phyloP scores from a whole-genome alignment of 2,888 invertebrate genomes.

The Asteroscopus sphinx region DNA sequence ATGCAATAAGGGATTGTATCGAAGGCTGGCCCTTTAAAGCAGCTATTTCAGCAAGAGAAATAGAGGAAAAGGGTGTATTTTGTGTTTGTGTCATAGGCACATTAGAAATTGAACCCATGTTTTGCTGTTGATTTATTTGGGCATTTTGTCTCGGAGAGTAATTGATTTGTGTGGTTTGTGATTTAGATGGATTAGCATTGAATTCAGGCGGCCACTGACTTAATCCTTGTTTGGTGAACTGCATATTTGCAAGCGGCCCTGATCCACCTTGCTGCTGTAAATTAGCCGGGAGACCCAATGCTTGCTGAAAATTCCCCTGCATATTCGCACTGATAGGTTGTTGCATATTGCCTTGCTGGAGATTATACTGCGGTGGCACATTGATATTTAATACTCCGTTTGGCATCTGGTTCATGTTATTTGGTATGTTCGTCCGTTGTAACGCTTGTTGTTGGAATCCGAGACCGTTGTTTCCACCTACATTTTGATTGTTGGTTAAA shows the following conservation, averaged over 20 bases:
- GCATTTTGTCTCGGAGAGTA: slow-evolving; percentile 25
- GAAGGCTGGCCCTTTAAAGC: slow-evolving; percentile 47
- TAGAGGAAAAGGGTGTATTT: slow-evolving; percentile 27
- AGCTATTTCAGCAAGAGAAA: slow-evolving; percentile 47
- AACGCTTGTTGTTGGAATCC: slow-evolving; percentile 47
- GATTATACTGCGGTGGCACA: slow-evolving; percentile 40
- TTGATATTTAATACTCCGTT: slow-evolving; percentile 51
- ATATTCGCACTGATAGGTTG: slow-evolving; percentile 50
- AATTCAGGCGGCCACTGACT: slow-evolving; percentile 28
- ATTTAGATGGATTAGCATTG: slow-evolving; percentile 20
- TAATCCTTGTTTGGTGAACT: slow-evolving; percentile 43
- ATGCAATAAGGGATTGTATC: slow-evolving; percentile 44
- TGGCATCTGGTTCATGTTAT: slow-evolving; percentile 52
- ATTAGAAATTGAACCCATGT: slow-evolving; percentile 22
- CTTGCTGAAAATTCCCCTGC: slow-evolving; percentile 56
- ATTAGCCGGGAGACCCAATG: slow-evolving; percentile 54
- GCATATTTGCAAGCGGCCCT: slow-evolving; percentile 36
- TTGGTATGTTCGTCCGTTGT: slow-evolving; percentile 35
- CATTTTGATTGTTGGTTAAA: slow-evolving; percentile 57
- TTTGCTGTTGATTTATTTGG: slow-evolving; percentile 37
- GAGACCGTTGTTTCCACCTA: slow-evolving; percentile 47
- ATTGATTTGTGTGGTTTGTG: slow-evolving; percentile 23
- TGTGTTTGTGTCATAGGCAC: slow-evolving; percentile 21
- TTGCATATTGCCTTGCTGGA: slow-evolving; percentile 47
- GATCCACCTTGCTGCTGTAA: slow-evolving; percentile 36